Evolutionary conservation across 64 coral and sea anemone species (phyloP), one percentile per base, ranked within the genome.

Genomic region (Actinia tenebrosa): DNA sequence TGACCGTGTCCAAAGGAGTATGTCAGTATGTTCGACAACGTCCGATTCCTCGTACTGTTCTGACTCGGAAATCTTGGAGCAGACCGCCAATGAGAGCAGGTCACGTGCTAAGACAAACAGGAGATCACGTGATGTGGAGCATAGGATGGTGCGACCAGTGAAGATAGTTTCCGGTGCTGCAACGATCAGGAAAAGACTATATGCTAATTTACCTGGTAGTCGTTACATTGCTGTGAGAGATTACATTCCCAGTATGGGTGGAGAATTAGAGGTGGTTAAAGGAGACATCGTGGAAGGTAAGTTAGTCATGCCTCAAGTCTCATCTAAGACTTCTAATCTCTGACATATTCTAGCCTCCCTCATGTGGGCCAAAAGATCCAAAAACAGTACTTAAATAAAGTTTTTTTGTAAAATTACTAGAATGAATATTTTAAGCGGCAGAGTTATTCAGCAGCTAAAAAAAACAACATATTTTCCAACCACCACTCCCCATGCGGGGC

Each of bases 211-310:
- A 0, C 82, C 89, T 45, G 89, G 89, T 17, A 91, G 87, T 16
- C 55, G 68, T 4, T 95, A 86, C 56, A 85, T 91, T 16, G 93
- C 89, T 47, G 63, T 95, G 10, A 89, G 44, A 26, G 89, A 95
- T 87, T 95, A 91, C 77, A 69, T 71, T 19, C 93, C 93, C 13
- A 78, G 45, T 44, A 86, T 60, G 72, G 89, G 84, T 59, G 93
- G 93, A 18, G 93, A 95, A 53, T 61, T 95, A 26, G 86, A 89
- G 60, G 86, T 95, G 4, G 83, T 79, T 44, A 84, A 78, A 68
- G 93, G 93, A 30, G 93, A 95, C 47, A 84, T 89, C 80, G 93
- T 95, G 8, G 89, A 95, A 95, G 93, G 93, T 95, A 89, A 17
- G 83, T 86, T 17, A 50, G 47, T 50, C 47, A 44, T 55, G 44